These are phyloP conservation scores for Cynaeus angustus DNA, from an alignment of 2,888 invertebrate genomes.

Conservation along the genomic window DNA sequence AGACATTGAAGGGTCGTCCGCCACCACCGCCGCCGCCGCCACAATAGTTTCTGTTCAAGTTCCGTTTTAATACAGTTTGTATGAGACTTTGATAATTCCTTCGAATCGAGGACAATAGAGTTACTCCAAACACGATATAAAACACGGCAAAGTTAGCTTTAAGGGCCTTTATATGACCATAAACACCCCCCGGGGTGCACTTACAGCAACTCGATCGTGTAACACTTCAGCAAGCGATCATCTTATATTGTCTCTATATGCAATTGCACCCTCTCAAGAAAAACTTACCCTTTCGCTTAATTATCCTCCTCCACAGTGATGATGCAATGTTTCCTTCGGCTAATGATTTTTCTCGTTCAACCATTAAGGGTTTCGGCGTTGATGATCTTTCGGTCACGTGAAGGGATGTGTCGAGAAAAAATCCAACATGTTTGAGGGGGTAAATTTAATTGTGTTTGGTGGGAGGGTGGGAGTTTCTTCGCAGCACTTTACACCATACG, in stretches of 20 bases:
- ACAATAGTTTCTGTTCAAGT: slow-evolving; percentile 34
- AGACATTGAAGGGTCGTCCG: slow-evolving; percentile 7
- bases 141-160: slow-evolving; percentile 62
- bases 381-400: slow-evolving; percentile 23
- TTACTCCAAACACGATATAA: slow-evolving; percentile 41
- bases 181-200: slow-evolving; percentile 64
- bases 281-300: slow-evolving; percentile 34
- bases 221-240: slow-evolving; percentile 53
- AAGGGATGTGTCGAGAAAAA: slow-evolving; percentile 9
- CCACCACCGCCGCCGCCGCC: slow-evolving; percentile 27
- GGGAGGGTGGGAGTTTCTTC: slow-evolving; percentile 8
- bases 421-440: slow-evolving; percentile 5
- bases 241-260: slow-evolving; percentile 31
- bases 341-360: slow-evolving; percentile 58
- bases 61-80: slow-evolving; percentile 46
- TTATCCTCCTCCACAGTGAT: slow-evolving; percentile 41
- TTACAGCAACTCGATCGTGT: slow-evolving; percentile 59
- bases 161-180: slow-evolving; percentile 65
- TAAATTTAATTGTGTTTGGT: slow-evolving; percentile 19
- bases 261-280: slow-evolving; percentile 20
- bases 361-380: slow-evolving; percentile 33
- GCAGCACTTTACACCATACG: slow-evolving; percentile 20
- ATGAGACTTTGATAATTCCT: slow-evolving; percentile 46
- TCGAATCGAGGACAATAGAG: slow-evolving; percentile 40
- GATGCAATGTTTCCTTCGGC: slow-evolving; percentile 53